A percentile compares a stretch with the other conserved stretches of the same genome.
These are phyloP conservation scores for Ditylenchus weischeri DNA, from an alignment of 2,888 invertebrate genomes.

Conservation along the genomic window DNA sequence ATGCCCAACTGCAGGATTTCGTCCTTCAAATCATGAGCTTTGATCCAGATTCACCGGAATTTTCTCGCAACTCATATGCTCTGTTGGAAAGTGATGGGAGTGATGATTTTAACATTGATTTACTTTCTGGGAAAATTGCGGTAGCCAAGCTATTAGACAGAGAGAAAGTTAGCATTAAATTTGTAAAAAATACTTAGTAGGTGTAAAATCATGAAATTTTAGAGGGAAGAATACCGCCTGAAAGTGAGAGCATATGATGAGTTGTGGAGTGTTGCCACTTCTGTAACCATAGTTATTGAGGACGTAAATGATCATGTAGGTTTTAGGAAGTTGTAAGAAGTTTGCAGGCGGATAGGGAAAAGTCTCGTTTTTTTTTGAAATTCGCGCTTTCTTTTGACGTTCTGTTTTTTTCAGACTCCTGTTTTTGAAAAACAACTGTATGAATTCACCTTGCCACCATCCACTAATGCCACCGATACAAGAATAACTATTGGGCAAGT, in stretches of 20 bases:
- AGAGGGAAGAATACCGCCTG: constrained; percentile 34
- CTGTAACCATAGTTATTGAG: constrained; percentile 74
- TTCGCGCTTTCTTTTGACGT: too few species aligned
- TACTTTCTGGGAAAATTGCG: constrained; percentile 29
- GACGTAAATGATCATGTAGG: constrained; percentile 74
- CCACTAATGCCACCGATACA: not conserved
- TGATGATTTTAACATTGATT: constrained; percentile 29
- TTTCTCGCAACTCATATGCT: constrained; percentile 1
- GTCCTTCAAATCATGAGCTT: constrained; percentile 19
- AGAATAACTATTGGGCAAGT: not conserved
- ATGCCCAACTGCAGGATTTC: constrained; percentile 19
- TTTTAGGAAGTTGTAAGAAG: too few species aligned
- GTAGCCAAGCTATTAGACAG: constrained; percentile 33
- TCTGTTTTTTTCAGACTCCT: not conserved
- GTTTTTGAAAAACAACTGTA: constrained; percentile 3
- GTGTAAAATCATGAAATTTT: constrained; percentile 11
- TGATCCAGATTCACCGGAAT: constrained; percentile 9
- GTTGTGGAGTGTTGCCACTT: constrained; percentile 64
- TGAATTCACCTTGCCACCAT: not conserved
- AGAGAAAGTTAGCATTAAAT: constrained; percentile 30
- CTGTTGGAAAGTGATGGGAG: not conserved
- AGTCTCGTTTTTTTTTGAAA: too few species aligned
- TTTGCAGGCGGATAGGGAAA: too few species aligned
- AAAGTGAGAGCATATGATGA: constrained; percentile 41
- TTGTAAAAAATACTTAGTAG: constrained; percentile 4